Evolutionary conservation across 2,888 invertebrate species (phyloP).

Genomic region (Tuta absoluta): DNA sequence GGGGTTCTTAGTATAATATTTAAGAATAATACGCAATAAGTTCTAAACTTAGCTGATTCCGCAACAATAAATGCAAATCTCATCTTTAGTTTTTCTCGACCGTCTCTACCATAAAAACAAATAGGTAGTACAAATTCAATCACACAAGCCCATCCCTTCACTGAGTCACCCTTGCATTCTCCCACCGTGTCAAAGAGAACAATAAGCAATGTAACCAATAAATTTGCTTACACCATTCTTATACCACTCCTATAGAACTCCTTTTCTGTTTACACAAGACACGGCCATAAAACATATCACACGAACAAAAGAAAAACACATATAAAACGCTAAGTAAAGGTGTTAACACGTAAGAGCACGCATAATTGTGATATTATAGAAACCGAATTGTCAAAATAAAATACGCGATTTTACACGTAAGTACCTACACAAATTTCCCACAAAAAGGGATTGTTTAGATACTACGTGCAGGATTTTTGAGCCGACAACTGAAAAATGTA

Average conservation of each 20-base stretch:
- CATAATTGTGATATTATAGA: conserved; percentile 72
- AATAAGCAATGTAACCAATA: conserved; percentile 70
- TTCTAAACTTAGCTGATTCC: neutral
- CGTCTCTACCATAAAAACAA: conserved; percentile 28
- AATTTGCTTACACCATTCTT: conserved; percentile 56
- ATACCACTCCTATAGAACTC: conserved; percentile 71
- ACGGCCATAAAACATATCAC: conserved; percentile 74
- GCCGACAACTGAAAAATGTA: neutral
- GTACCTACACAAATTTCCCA: conserved; percentile 74
- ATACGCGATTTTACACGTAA: conserved; percentile 46
- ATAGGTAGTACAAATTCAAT: neutral
- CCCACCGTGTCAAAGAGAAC: conserved; percentile 52
- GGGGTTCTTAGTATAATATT: too few relatives aligned
- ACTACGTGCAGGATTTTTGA: neutral
- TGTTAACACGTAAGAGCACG: conserved; percentile 58
- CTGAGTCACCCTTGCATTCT: conserved; percentile 50
- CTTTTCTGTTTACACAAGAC: conserved; percentile 78
- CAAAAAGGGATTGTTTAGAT: conserved; percentile 38
- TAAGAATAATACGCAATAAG: neutral
- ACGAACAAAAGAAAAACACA: conserved; percentile 74
- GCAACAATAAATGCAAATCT: neutral
- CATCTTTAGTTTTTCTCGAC: neutral
- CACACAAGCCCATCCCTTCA: conserved; percentile 40
- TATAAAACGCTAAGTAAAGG: conserved; percentile 59
- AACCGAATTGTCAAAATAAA: conserved; percentile 76